These are phyloP conservation scores for Stigmatopora argus DNA, from an alignment of 2,113 vertebrate genomes.

Conservation along the genomic window DNA sequence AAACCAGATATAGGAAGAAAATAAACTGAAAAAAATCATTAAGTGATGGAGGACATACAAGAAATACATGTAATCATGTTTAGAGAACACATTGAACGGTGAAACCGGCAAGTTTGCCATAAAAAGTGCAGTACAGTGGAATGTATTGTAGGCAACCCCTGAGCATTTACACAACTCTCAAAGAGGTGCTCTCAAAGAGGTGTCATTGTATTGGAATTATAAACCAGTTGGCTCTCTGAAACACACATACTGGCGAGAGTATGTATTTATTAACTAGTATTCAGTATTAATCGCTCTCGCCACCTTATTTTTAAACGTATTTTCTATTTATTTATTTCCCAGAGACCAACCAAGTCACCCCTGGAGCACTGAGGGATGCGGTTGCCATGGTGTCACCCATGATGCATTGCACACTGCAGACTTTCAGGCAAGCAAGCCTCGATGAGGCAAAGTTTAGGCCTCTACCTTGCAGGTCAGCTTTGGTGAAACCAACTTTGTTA, in stretches of 20 bases:
- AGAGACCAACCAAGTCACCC: constrained; percentile 31
- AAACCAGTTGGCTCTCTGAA: constrained; percentile 45
- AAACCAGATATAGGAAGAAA: constrained; percentile 22
- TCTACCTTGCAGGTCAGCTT: constrained; percentile 98
- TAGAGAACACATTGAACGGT: constrained; percentile 39
- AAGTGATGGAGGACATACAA: constrained; percentile 32
- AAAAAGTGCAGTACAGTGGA: constrained; percentile 68
- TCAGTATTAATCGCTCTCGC: neutral
- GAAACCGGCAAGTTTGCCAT: constrained; percentile 45
- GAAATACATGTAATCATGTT: constrained; percentile 47
- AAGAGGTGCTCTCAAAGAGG: neutral
- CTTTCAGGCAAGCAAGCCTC: constrained; percentile 73
- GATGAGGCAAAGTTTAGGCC: constrained; percentile 68
- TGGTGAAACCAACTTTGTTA: constrained; percentile 98
- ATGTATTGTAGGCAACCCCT: constrained; percentile 37
- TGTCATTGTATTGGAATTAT: neutral
- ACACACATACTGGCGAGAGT: constrained; percentile 11
- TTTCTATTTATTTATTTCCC: constrained; percentile 7
- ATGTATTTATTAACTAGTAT: neutral
- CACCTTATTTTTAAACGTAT: neutral
- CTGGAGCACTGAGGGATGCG: constrained; percentile 21
- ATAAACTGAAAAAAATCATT: constrained; percentile 18
- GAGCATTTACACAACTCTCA: neutral
- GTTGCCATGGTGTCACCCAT: constrained; percentile 64
- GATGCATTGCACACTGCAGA: constrained; percentile 73